Conservation (phyloP, 2,797 vertebrate genomes). For the Caiman crocodilus region DNA sequence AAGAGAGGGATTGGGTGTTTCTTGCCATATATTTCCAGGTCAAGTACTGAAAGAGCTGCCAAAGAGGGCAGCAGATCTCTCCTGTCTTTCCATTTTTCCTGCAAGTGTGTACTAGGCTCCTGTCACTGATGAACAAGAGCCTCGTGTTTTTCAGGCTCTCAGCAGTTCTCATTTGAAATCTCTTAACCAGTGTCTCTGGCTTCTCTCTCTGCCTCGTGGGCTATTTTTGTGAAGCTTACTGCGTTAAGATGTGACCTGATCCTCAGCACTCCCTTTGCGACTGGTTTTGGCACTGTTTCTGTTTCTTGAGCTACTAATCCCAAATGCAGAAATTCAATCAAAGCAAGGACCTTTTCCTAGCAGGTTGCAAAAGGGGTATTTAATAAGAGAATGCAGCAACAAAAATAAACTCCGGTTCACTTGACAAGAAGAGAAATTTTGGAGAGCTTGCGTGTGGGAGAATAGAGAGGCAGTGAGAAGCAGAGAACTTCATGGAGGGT, state of each 20-base stretch:
- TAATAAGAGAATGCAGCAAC: background rate
- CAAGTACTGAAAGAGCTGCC: background rate
- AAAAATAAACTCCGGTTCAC: slow-evolving; percentile 20
- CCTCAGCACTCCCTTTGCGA: background rate
- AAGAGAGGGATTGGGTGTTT: background rate
- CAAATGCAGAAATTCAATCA: background rate
- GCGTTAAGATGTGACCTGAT: background rate
- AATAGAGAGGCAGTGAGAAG: background rate
- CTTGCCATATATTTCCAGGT: background rate
- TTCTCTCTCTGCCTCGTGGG: background rate
- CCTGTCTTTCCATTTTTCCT: background rate
- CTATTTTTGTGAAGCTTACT: background rate
- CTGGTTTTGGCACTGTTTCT: background rate
- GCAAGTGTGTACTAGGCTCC: background rate
- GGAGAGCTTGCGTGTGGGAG: background rate
- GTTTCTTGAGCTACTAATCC: background rate
- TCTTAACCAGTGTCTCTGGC: background rate
- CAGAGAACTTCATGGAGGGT: background rate
- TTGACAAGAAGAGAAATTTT: background rate
- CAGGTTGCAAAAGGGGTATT: background rate
- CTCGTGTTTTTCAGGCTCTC: background rate
- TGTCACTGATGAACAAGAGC: background rate
- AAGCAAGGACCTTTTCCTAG: background rate
- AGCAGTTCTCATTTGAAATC: background rate
- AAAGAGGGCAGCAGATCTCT: background rate